Base-by-base conservation (phyloP, 2,797 vertebrate species). In the Hapalemur alaotrensis region DNA sequence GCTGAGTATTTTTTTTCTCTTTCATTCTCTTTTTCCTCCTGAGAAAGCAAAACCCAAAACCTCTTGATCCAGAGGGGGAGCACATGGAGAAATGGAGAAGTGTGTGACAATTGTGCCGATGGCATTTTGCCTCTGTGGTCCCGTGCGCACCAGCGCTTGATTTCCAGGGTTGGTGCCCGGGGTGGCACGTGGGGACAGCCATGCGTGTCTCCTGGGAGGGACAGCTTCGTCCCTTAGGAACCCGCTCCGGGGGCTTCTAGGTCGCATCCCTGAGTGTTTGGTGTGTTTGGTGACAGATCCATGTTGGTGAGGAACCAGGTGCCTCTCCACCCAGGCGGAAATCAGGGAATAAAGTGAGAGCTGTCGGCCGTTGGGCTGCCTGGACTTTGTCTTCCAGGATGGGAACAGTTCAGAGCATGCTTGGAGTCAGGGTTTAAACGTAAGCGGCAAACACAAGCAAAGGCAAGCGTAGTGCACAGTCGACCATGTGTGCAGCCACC, bases 321-420 rank as follows among this genome's bases (percentile, higher is more conserved):
- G 38, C 4, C 52, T 63, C 43, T 95, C 18, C 46, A 15, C 57
- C 23, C 5, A 7, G 52, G 32, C 2, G 2, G 83, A 9, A 12
- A 2, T 48, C 0, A 2, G n/a, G 78, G 7, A 0, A 0, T 2
- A 9, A 6, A 35, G 10, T 7, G 43, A 8, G 14, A 4, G 10
- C 20, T 0, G 0, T 4, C 4, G n/a, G 14, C 30, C 20, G 7
- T 17, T 81, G 72, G 83, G 32, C 0, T 54, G 20, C 35, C 41
- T 13, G 5, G 52, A 17, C 52, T 38, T 83, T 43, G 48, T 43
- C 38, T 69, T 41, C 82, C 46, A 32, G 59, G 41, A 15, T 15
- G 59, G n/a, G 20, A 38, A 35, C 13, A 0, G 61, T 78, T 87
- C 73, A n/a, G 35, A 72, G 2, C 25, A 0, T 12, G 23, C 13